Percentiles rank a stretch among this genome's conserved stretches.
These are phyloP conservation scores for Camptogramma bilineatum DNA, from an alignment of 2,888 invertebrate species.

Conservation along the genomic window DNA sequence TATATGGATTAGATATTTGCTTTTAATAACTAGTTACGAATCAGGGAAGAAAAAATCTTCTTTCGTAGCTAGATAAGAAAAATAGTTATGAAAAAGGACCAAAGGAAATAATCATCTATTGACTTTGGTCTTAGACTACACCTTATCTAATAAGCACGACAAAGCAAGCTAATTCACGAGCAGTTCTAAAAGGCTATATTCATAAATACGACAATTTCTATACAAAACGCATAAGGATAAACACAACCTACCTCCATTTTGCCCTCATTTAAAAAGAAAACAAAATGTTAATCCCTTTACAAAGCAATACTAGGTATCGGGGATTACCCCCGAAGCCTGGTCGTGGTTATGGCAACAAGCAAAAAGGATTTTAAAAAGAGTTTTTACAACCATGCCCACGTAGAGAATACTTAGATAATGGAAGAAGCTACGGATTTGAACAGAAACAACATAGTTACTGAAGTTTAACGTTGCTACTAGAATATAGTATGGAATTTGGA, in stretches of 20 bases:
- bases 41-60: no score
- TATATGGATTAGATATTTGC: no score
- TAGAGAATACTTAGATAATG: slow-evolving; percentile 7
- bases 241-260: not conserved
- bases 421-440: not conserved
- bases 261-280: slow-evolving; percentile 1
- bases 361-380: slow-evolving; percentile 15
- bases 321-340: not conserved
- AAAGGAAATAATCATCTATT: no score
- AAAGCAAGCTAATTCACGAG: not conserved
- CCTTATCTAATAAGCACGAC: not conserved
- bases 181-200: not conserved
- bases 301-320: slow-evolving; percentile 11
- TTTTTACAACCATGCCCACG: slow-evolving; percentile 1
- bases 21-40: no score
- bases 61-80: no score
- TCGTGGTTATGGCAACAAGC: slow-evolving; percentile 1
- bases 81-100: no score
- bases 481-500: not conserved
- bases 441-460: slow-evolving; percentile 6
- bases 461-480: not conserved
- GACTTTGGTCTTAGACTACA: no score
- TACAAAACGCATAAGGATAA: not conserved
- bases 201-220: not conserved
- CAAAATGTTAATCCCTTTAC: slow-evolving; percentile 8